Conservation (phyloP, 2,113 vertebrate species). For the Cinclus cinclus region DNA sequence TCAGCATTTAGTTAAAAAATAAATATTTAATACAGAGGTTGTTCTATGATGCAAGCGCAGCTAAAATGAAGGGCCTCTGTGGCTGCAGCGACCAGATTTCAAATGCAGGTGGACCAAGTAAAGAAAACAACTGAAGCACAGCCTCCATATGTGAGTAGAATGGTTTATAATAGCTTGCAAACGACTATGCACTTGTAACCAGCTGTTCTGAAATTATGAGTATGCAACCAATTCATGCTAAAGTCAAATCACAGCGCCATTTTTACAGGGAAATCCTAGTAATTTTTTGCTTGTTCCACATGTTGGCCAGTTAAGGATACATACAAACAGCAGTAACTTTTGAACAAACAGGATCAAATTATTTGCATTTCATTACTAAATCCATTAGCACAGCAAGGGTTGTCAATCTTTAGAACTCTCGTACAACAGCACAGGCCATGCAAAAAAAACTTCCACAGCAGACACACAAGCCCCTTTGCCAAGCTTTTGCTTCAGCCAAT, state of each 20-base stretch:
- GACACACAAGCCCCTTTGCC: slow-evolving; percentile 75
- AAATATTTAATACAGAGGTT: slow-evolving; percentile 84
- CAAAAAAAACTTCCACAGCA: slow-evolving; percentile 68
- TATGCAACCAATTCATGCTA: slow-evolving; percentile 75
- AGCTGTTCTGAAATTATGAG: slow-evolving; percentile 82
- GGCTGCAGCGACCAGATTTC: slow-evolving; percentile 88
- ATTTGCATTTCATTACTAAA: slow-evolving; percentile 73
- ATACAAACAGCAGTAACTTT: slow-evolving; percentile 79
- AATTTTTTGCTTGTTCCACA: slow-evolving; percentile 73
- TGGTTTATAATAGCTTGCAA: slow-evolving; percentile 78
- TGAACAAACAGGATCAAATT: slow-evolving; percentile 76
- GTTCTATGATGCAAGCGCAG: slow-evolving; percentile 79
- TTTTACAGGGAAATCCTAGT: slow-evolving; percentile 76
- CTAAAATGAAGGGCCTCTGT: slow-evolving; percentile 87
- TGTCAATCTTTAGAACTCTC: slow-evolving; percentile 78
- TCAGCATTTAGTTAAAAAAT: slow-evolving; percentile 81
- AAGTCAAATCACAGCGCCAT: slow-evolving; percentile 80
- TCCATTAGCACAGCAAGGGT: slow-evolving; percentile 84
- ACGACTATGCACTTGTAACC: slow-evolving; percentile 71
- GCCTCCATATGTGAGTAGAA: slow-evolving; percentile 74
- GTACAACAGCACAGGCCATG: slow-evolving; percentile 75
- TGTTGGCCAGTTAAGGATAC: slow-evolving; percentile 75
- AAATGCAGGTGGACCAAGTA: slow-evolving; percentile 88
- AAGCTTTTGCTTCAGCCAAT: slow-evolving; percentile 78
- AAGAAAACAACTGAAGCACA: slow-evolving; percentile 63